These are phyloP conservation scores for Harpagifer antarcticus DNA, from an alignment of 2,797 vertebrate genomes.

Conservation along the genomic window DNA sequence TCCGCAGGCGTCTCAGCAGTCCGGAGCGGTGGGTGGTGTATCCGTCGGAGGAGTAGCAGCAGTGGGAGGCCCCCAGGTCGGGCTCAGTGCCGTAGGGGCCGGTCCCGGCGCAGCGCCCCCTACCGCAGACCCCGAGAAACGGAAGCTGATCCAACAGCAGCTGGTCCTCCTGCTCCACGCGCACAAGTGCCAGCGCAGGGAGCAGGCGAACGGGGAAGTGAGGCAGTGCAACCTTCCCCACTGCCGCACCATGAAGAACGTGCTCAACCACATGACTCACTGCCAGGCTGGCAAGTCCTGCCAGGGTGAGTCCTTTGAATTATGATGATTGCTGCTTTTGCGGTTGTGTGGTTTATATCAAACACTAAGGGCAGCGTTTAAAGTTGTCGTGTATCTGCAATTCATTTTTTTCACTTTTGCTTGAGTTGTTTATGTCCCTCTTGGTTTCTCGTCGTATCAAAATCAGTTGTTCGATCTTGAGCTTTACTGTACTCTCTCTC, in stretches of 20 bases:
- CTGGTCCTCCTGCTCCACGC: slow-evolving; percentile 96
- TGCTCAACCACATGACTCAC: slow-evolving; percentile 99
- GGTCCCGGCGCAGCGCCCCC: slow-evolving; percentile 91
- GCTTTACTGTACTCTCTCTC: slow-evolving; percentile 26
- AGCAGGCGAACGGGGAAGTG: slow-evolving; percentile 96
- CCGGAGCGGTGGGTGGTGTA: slow-evolving; percentile 76
- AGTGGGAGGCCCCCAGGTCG: slow-evolving; percentile 73
- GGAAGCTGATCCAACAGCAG: slow-evolving; percentile 98
- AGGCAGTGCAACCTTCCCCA: slow-evolving; percentile 96
- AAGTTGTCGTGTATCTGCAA: slow-evolving; percentile 25
- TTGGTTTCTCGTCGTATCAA: slow-evolving; percentile 34
- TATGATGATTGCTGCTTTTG: slow-evolving; percentile 32
- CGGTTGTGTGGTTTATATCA: slow-evolving; percentile 19
- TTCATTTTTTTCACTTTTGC: slow-evolving; percentile 9
- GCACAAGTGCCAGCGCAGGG: slow-evolving; percentile 97
- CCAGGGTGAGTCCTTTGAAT: slow-evolving; percentile 89
- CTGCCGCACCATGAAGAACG: slow-evolving; percentile 99
- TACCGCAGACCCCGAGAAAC: slow-evolving; percentile 96
- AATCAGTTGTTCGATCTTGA: slow-evolving; percentile 35
- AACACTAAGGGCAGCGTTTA: slow-evolving; percentile 29
- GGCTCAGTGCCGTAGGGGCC: slow-evolving; percentile 80
- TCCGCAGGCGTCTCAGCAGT: slow-evolving; percentile 85
- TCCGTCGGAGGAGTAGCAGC: slow-evolving; percentile 56
- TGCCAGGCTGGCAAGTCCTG: slow-evolving; percentile 99
- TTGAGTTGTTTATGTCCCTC: slow-evolving; percentile 21